Evolutionary conservation across 2,888 invertebrate genomes (phyloP).

Genomic region (Cybosia mesomella): DNA sequence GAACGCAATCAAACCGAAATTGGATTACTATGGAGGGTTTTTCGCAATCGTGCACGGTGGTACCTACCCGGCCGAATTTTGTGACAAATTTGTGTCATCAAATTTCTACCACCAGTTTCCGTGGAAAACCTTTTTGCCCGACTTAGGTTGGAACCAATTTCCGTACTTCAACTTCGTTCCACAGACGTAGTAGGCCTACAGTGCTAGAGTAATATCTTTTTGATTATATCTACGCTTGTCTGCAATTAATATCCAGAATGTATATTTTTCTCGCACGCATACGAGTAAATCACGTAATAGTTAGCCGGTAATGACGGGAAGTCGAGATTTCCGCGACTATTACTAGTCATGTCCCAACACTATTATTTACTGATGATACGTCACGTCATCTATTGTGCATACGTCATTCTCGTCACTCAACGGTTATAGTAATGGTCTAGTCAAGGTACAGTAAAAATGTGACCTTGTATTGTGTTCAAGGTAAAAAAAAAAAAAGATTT

Average conservation of each 20-base stretch:
- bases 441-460: neutral
- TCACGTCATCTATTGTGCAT: slow-evolving; percentile 34
- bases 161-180: no score
- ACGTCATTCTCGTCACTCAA: slow-evolving; percentile 20
- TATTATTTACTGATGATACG: slow-evolving; percentile 49
- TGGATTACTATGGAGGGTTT: no score
- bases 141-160: no score
- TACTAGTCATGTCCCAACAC: slow-evolving; percentile 42
- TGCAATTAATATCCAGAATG: slow-evolving; percentile 28
- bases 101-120: no score
- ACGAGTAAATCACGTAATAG: slow-evolving; percentile 25
- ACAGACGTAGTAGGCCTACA: no score
- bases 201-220: slow-evolving; percentile 1
- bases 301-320: slow-evolving; percentile 62
- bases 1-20: no score
- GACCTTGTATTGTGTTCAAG: slow-evolving; percentile 7
- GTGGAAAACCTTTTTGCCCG: no score
- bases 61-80: no score
- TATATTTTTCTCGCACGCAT: slow-evolving; percentile 26
- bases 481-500: neutral
- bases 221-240: slow-evolving; percentile 5
- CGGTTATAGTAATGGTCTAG: neutral
- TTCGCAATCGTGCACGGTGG: no score
- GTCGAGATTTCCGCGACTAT: slow-evolving; percentile 51
- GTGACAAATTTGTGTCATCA: no score